Base-by-base conservation (phyloP, 92 coral and sea anemone genomes). In the Galaxea fascicularis region DNA sequence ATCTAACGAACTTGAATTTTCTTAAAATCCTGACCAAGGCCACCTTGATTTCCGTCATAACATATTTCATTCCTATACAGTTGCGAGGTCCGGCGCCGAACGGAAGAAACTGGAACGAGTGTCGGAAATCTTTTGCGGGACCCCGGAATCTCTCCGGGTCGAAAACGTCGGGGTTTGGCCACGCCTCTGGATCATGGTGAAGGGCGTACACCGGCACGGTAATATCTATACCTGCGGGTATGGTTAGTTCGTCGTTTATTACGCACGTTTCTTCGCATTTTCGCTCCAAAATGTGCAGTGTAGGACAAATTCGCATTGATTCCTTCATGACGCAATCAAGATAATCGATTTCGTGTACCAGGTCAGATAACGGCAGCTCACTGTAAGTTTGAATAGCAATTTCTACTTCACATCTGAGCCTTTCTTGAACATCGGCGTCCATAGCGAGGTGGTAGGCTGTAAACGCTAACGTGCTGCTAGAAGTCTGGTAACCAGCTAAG, bases 121-220 rank as follows among this genome's bases (percentile, higher is more conserved):
- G 93, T 5, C 91, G 90, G 58, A 71, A 16, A 22, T 82, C 90
- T 56, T 76, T 82, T 71, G 92, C 90, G 62, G 90, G 85, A 20
- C 92, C 95, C 45, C 95, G 90, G 84, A 92, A 92, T 15, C 95
- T 87, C 70, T 92, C 95, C 16, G 95, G 95, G 77, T 92, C 89
- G 79, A 85, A 92, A 71, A 89, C 87, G 3, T 92, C 89, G 22
- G 82, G 89, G 18, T 92, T 81, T 18, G 95, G 89, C 95, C 95
- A 92, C 46, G 84, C 93, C 11, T 92, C 87, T 24, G 91, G 91
- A 62, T 92, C 93, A 31, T 89, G 89, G 82, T 92, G 93, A 45
- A 92, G 74, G 13, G 80, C 79, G 65, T 82, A 89, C 16, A 92
- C 35, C 25, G 95, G 93, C 4, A 92, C 47, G n/a, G 80, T 44